These are phyloP conservation scores for Cyanistes caeruleus DNA, from an alignment of 2,113 vertebrate species.

Conservation along the genomic window DNA sequence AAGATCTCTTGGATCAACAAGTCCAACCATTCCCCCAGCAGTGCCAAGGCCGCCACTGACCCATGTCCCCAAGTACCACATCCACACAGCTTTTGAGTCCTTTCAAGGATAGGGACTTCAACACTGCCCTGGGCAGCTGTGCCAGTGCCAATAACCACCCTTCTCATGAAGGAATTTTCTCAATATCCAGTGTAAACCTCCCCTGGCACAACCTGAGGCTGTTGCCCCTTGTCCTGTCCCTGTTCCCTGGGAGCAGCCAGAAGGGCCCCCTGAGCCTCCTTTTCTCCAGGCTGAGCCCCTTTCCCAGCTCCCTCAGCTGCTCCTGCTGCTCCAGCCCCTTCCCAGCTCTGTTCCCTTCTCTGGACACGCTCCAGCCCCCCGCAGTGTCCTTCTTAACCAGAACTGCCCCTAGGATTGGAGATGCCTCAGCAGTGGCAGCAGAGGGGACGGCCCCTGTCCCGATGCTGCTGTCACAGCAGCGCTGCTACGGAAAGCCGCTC, in stretches of 20 bases:
- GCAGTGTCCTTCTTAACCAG: too few relatives aligned
- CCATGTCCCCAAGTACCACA: background rate
- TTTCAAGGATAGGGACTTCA: accelerated
- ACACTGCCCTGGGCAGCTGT: background rate
- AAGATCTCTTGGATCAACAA: background rate
- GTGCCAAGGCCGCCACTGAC: background rate
- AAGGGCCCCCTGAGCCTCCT: background rate
- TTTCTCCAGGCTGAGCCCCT: background rate
- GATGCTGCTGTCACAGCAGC: background rate
- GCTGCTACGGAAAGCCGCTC: background rate
- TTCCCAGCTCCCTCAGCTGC: background rate
- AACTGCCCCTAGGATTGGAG: accelerated
- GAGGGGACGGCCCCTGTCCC: background rate
- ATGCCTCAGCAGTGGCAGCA: background rate
- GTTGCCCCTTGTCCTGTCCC: accelerated
- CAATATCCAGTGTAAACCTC: background rate
- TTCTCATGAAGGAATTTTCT: accelerated
- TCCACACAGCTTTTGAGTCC: accelerated
- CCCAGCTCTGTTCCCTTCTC: background rate
- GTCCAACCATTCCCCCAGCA: background rate
- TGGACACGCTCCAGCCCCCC: background rate
- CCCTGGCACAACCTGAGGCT: accelerated
- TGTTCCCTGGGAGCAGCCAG: background rate
- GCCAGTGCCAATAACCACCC: background rate
- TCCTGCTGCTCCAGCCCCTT: background rate